These are phyloP conservation scores for Choloepus hoffmanni DNA, from an alignment of 2,113 vertebrate genomes.

Conservation along the genomic window DNA sequence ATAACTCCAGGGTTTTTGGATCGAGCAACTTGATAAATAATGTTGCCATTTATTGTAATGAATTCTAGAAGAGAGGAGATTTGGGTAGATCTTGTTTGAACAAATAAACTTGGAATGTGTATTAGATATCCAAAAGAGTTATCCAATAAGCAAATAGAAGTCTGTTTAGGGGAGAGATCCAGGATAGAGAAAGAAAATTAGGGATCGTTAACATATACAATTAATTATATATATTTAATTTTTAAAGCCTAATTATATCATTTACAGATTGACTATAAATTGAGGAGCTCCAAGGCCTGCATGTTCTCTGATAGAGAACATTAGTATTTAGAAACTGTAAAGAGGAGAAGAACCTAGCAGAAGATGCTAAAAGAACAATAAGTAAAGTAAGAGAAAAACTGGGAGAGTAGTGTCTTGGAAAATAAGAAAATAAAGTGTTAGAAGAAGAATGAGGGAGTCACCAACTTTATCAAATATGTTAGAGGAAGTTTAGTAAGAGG, in stretches of 20 bases:
- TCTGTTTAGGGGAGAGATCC: background rate
- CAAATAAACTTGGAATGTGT: background rate
- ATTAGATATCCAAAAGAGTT: background rate
- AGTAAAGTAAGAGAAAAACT: background rate
- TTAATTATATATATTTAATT: background rate
- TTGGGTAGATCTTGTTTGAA: constrained; percentile 38
- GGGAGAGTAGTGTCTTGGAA: background rate
- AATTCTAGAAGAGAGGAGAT: constrained; percentile 6
- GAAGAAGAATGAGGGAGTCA: background rate
- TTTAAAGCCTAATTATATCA: background rate
- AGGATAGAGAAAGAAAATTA: constrained; percentile 16
- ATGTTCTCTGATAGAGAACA: background rate
- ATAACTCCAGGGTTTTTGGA: background rate
- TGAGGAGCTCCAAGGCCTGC: background rate
- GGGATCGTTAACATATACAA: background rate
- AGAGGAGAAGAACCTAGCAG: background rate
- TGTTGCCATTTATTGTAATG: background rate
- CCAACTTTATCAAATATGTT: background rate
- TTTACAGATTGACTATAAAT: background rate
- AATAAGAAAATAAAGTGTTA: background rate
- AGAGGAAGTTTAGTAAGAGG: background rate
- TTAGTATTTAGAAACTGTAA: background rate
- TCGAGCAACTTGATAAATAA: background rate
- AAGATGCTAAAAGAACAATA: background rate
- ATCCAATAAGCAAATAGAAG: background rate